Percentiles rank a stretch among this genome's conserved stretches.
phyloP scores from a whole-genome alignment of 2,797 vertebrate species.

The Menidia menidia region DNA sequence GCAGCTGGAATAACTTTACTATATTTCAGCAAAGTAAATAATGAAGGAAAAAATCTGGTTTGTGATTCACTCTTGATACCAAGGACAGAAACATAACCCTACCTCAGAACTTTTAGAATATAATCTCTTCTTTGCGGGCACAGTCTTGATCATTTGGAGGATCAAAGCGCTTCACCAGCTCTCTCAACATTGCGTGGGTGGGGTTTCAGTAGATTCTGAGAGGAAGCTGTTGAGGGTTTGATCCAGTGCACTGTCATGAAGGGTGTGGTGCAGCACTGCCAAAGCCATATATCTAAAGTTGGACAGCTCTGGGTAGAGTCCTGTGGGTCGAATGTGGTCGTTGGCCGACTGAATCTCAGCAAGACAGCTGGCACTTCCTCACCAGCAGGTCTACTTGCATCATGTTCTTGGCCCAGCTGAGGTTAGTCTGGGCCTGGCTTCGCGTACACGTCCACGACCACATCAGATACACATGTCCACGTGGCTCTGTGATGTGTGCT shows the following conservation, averaged over 20 bases:
- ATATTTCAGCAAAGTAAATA: conserved; percentile 17
- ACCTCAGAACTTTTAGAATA: conserved; percentile 4
- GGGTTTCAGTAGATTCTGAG: conserved; percentile 25
- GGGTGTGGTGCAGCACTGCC: conserved; percentile 69
- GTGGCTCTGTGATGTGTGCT: conserved; percentile 65
- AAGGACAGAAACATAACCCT: conserved; percentile 4
- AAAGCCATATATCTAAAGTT: conserved; percentile 74
- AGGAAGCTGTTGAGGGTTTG: conserved; percentile 50
- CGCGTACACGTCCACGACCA: conserved; percentile 44
- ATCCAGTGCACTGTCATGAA: conserved; percentile 66
- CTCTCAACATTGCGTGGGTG: conserved; percentile 3
- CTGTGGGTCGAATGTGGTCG: conserved; percentile 72
- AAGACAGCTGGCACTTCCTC: conserved; percentile 61
- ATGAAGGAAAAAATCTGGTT: conserved; percentile 9
- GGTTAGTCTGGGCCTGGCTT: conserved; percentile 20
- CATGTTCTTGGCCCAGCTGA: conserved; percentile 56
- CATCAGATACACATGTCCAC: conserved; percentile 59
- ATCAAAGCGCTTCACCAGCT: conserved; percentile 12
- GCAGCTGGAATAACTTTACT: conserved; percentile 39
- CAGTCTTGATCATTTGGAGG: conserved; percentile 2
- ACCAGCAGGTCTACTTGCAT: conserved; percentile 57
- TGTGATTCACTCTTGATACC: conserved; percentile 8
- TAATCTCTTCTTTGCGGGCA: conserved; percentile 17
- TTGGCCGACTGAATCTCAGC: conserved; percentile 65
- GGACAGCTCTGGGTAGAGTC: conserved; percentile 62